phyloP scores from a whole-genome alignment of 2,888 invertebrate species.

The Hylaea fasciaria region DNA sequence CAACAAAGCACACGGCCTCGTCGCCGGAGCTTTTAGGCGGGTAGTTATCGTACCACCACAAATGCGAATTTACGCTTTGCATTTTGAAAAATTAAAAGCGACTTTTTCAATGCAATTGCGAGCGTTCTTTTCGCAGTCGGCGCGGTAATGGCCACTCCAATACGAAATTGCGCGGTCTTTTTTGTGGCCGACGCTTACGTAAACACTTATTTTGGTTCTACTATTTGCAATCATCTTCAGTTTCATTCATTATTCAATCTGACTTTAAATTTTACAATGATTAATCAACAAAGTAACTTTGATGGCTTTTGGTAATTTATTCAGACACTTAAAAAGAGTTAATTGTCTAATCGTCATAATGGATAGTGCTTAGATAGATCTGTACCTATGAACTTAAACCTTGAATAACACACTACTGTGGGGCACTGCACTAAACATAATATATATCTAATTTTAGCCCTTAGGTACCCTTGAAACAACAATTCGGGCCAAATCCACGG shows the following conservation, averaged over 20 bases:
- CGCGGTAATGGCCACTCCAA: slow-evolving; percentile 82
- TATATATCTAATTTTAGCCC: too few species aligned
- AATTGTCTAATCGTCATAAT: too few species aligned
- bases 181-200: slow-evolving; percentile 71
- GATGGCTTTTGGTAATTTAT: neutral
- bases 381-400: too few species aligned
- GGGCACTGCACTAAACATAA: too few species aligned
- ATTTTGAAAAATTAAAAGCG: slow-evolving; percentile 82
- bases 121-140: slow-evolving; percentile 75
- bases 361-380: too few species aligned
- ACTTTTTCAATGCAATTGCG: slow-evolving; percentile 80
- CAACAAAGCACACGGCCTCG: slow-evolving; percentile 74
- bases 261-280: slow-evolving; percentile 40
- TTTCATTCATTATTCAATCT: slow-evolving; percentile 58
- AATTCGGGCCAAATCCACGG: too few species aligned
- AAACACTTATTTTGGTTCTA: slow-evolving; percentile 72
- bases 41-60: slow-evolving; percentile 75
- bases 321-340: too few species aligned
- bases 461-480: too few species aligned
- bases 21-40: slow-evolving; percentile 77
- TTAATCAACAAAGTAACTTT: slow-evolving; percentile 2
- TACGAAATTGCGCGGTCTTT: slow-evolving; percentile 69
- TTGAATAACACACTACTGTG: too few species aligned
- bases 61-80: slow-evolving; percentile 80
- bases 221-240: slow-evolving; percentile 56